A percentile compares a stretch with the other conserved stretches of the same genome.
These are phyloP conservation scores for Octomys mimax DNA, from an alignment of 2,797 vertebrate genomes.

Conservation along the genomic window DNA sequence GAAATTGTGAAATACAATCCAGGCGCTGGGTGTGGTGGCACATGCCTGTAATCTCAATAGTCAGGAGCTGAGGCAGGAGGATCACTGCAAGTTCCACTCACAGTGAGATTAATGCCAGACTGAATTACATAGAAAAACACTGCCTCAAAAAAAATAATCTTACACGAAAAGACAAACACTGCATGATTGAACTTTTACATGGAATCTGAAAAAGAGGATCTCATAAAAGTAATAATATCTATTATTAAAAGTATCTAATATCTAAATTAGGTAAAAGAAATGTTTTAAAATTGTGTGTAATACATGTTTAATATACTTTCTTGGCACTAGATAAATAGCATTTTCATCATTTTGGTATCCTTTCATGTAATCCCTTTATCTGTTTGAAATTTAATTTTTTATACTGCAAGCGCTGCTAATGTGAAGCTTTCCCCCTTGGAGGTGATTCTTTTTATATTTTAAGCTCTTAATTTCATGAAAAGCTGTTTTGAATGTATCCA, in stretches of 20 bases:
- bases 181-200: neutral
- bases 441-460: neutral
- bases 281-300: neutral
- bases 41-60: neutral
- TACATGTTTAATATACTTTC: neutral
- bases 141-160: neutral
- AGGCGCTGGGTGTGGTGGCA: neutral
- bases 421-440: neutral
- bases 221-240: neutral
- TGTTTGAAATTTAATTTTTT: neutral
- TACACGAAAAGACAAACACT: neutral
- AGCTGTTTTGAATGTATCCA: neutral
- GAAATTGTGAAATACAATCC: neutral
- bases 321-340: neutral
- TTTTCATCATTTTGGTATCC: slow-evolving; percentile 11
- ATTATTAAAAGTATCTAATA: neutral
- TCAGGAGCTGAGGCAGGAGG: neutral
- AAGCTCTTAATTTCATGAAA: slow-evolving; percentile 19
- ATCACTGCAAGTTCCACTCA: neutral
- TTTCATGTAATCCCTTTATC: neutral
- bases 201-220: neutral
- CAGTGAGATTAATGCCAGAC: neutral
- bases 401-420: neutral
- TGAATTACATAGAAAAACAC: neutral
- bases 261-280: neutral